phyloP scores from a whole-genome alignment of 1,140 invertebrate species.

The Pectinophora gossypiella region DNA sequence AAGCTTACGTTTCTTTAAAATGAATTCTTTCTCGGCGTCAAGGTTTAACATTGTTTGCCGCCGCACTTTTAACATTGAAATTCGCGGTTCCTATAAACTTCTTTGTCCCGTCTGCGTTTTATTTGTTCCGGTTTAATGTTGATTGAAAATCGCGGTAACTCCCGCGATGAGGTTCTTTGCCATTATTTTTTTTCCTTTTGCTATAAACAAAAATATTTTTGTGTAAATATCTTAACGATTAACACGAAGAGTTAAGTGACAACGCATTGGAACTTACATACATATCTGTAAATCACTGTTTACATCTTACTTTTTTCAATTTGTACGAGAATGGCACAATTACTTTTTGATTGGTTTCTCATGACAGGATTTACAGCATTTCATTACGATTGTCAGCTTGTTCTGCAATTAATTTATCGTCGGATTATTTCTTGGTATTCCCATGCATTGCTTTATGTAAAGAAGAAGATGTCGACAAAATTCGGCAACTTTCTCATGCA shows the following conservation, averaged over 20 bases:
- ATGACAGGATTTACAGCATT: conserved; percentile 3
- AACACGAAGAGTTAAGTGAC: too few relatives aligned
- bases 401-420: conserved; percentile 21
- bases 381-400: conserved; percentile 10
- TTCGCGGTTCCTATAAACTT: conserved; percentile 20
- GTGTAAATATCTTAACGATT: too few relatives aligned
- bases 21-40: not conserved
- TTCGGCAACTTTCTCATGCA: conserved; percentile 36
- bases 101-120: conserved; percentile 22
- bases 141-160: conserved; percentile 32
- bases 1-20: too few relatives aligned
- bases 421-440: conserved; percentile 18
- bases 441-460: too few relatives aligned
- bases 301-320: conserved; percentile 16
- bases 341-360: conserved; percentile 1
- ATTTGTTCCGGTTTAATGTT: conserved; percentile 35
- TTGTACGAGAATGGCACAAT: not conserved
- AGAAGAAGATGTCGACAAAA: conserved; percentile 13
- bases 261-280: not conserved
- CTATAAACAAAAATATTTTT: too few relatives aligned
- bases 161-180: not conserved
- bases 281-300: conserved; percentile 11
- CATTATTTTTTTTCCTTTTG: too few relatives aligned
- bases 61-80: conserved; percentile 24
- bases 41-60: conserved; percentile 19